phyloP scores from a whole-genome alignment of 2,797 vertebrate genomes.

The Cynodonichthys magdalenae region DNA sequence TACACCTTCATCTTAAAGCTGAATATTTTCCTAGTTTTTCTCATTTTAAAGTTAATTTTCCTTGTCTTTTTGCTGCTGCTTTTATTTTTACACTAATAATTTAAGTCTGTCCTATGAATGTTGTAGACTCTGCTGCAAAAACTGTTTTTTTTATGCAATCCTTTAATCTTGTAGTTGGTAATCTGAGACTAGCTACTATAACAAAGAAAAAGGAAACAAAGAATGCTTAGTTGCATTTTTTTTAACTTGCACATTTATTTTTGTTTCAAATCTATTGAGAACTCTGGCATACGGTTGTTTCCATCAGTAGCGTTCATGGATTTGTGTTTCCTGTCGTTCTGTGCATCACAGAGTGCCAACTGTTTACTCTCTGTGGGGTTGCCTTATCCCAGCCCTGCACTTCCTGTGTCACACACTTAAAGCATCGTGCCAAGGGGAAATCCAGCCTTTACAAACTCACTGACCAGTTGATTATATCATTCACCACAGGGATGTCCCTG shows the following conservation, averaged over 20 bases:
- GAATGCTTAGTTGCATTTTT: neutral
- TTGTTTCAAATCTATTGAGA: constrained; percentile 5
- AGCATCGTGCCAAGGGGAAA: constrained; percentile 62
- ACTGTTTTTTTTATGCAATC: neutral
- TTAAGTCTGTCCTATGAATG: constrained; percentile 22
- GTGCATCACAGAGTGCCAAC: constrained; percentile 38
- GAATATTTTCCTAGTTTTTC: no score
- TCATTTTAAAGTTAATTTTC: constrained; percentile 35
- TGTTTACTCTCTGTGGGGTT: constrained; percentile 54
- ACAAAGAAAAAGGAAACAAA: neutral
- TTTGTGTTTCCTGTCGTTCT: constrained; percentile 23
- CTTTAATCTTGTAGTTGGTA: constrained; percentile 1
- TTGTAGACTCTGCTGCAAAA: constrained; percentile 19
- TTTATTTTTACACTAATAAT: constrained; percentile 31
- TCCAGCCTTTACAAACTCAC: constrained; percentile 67
- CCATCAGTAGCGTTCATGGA: constrained; percentile 8
- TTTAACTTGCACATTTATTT: neutral
- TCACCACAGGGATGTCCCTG: constrained; percentile 62
- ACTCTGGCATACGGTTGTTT: neutral
- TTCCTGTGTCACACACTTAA: constrained; percentile 60
- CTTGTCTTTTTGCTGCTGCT: constrained; percentile 9
- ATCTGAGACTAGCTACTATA: constrained; percentile 10
- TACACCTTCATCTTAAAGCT: no score
- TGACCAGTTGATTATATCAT: constrained; percentile 66
- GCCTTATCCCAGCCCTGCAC: constrained; percentile 39